These are phyloP conservation scores for Drosophila willistoni DNA, from an alignment of 1,140 invertebrate genomes.

Conservation along the genomic window DNA sequence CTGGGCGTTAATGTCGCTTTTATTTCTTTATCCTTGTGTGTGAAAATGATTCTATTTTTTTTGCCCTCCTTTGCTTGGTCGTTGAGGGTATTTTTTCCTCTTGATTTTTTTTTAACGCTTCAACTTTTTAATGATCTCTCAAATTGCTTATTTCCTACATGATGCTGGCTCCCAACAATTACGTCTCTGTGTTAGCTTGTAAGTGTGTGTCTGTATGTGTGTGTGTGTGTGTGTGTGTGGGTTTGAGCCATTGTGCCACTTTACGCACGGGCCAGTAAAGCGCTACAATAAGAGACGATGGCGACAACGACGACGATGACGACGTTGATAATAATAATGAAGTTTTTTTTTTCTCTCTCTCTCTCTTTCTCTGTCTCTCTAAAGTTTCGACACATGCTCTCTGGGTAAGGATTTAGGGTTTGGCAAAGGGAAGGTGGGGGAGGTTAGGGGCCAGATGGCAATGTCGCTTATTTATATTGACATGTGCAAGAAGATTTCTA, in stretches of 20 bases:
- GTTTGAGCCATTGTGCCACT: conserved; percentile 31
- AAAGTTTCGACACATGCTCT: conserved; percentile 54
- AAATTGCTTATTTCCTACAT: conserved; percentile 82
- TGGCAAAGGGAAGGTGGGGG: not conserved
- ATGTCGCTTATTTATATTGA: conserved; percentile 73
- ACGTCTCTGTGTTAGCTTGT: conserved; percentile 49
- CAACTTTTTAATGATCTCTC: conserved; percentile 81
- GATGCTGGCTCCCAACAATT: conserved; percentile 70
- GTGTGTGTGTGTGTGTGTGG: conserved; percentile 30
- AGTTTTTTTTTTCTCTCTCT: conserved; percentile 16
- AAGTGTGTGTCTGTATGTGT: conserved; percentile 23
- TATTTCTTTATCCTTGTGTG: conserved; percentile 60
- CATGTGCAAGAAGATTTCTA: conserved; percentile 72
- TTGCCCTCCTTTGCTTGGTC: conserved; percentile 24
- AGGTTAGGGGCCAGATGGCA: conserved; percentile 7
- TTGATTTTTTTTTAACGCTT: conserved; percentile 58
- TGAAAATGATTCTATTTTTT: conserved; percentile 23
- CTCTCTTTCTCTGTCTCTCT: conserved; percentile 26
- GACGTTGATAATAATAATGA: conserved; percentile 20
- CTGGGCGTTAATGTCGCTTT: conserved; percentile 71
- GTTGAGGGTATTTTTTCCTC: conserved; percentile 4
- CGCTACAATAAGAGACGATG: conserved; percentile 36
- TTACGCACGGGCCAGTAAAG: conserved; percentile 48
- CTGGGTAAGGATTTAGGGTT: not conserved
- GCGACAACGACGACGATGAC: conserved; percentile 15